Evolutionary conservation across 92 coral and sea anemone genomes (phyloP).

Genomic region (Palythoa grandiflora): DNA sequence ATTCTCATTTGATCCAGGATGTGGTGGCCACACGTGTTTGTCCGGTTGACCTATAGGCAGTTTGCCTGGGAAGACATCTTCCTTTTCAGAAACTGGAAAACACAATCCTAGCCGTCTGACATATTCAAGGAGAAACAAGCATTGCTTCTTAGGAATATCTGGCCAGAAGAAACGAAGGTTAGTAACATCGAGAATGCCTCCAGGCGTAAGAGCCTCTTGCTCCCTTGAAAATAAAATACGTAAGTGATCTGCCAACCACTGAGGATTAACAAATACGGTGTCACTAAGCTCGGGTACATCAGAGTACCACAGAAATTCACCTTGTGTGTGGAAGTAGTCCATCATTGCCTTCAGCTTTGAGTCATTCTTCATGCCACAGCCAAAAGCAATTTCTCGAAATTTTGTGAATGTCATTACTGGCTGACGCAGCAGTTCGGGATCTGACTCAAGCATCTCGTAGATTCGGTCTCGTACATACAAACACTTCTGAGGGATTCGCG

Average conservation of each 20-base stretch:
- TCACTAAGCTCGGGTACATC: constrained; percentile 82
- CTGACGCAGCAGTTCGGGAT: constrained; percentile 72
- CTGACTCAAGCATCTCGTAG: constrained; percentile 75
- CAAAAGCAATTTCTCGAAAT: constrained; percentile 80
- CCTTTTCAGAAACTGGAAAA: constrained; percentile 69
- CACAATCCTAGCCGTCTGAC: constrained; percentile 80
- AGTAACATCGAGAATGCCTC: constrained; percentile 73
- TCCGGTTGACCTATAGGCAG: constrained; percentile 80
- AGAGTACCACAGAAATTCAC: constrained; percentile 92
- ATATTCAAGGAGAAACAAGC: constrained; percentile 61
- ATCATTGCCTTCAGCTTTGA: constrained; percentile 84
- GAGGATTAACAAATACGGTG: constrained; percentile 76
- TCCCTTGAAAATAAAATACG: constrained; percentile 65
- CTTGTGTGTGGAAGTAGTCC: constrained; percentile 88
- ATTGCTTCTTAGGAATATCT: constrained; percentile 53
- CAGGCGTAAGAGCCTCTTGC: constrained; percentile 64
- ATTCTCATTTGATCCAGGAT: constrained; percentile 60
- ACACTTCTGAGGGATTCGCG: constrained; percentile 91
- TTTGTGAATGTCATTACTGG: constrained; percentile 76
- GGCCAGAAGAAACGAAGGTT: constrained; percentile 83
- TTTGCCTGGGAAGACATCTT: constrained; percentile 79
- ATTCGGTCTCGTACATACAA: constrained; percentile 86
- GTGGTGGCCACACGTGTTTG: constrained; percentile 73
- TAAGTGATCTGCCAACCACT: constrained; percentile 81
- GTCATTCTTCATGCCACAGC: constrained; percentile 89